These are phyloP conservation scores for Lepidocyrtinus sp. DNA, from an alignment of 2,888 invertebrate species.

Conservation along the genomic window DNA sequence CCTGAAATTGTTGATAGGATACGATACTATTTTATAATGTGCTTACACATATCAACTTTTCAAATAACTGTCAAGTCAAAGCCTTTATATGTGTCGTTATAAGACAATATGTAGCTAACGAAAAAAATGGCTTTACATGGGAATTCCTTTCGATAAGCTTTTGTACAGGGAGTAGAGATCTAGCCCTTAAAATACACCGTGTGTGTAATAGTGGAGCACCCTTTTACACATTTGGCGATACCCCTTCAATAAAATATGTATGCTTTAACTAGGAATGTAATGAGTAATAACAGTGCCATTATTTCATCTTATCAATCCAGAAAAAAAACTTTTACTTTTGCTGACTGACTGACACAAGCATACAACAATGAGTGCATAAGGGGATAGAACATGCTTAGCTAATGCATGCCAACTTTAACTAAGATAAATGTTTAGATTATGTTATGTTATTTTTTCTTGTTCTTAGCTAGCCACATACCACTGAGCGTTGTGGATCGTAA, in stretches of 20 bases:
- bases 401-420: not conserved
- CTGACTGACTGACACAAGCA: constrained; percentile 9
- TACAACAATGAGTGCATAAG: too few species aligned
- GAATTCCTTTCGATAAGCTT: not conserved
- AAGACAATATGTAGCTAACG: not conserved
- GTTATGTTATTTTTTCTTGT: constrained; percentile 6
- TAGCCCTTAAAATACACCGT: not conserved
- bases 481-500: not conserved
- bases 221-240: not conserved
- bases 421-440: not conserved
- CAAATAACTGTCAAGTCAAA: not conserved
- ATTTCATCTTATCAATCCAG: constrained; percentile 56
- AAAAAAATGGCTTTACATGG: not conserved
- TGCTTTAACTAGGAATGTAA: too few species aligned
- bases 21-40: not conserved
- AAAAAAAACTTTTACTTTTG: constrained; percentile 63
- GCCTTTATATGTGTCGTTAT: not conserved
- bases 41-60: not conserved
- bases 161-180: not conserved
- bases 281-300: not conserved
- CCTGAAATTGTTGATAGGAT: not conserved
- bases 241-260: not conserved
- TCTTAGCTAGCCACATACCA: not conserved
- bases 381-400: not conserved
- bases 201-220: not conserved